Evolutionary conservation across 2,888 invertebrate species (phyloP), one percentile per base, ranked within the genome.

Genomic region (Eremobia ochroleuca): DNA sequence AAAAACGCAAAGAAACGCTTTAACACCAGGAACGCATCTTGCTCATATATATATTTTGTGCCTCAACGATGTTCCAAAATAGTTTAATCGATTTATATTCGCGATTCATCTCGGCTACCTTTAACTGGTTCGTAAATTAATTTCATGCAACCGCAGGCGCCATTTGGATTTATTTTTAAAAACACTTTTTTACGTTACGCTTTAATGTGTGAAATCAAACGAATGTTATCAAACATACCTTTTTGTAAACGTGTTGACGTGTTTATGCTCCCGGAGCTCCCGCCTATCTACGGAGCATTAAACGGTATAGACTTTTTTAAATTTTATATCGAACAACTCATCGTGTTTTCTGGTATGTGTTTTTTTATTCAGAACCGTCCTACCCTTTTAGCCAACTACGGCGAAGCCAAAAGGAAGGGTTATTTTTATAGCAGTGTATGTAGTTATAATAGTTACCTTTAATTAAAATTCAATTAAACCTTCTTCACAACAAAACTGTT

Each of bases 191-290:
- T 15, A 49, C 40, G 55, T 70, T 2, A 34, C 3, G 52, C 55
- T 66, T 62, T 77, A 31, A 77, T 73, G 73, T 77, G 66, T 52
- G 46, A 21, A 67, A 75, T 76, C 58, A 21, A 68, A n/a, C n/a
- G n/a, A n/a, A n/a, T n/a, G 11, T 71, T 46, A 49, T 49, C 49
- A 59, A n/a, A 59, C 9, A 68, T 13, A 25, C 3, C 1, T 40
- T 31, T 59, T 62, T 76, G n/a, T 1, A 21, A 34, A 79, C 68
- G 37, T 79, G 59, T 59, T 49, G 76, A 67, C 9, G n/a, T 67
- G 59, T 68, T 79, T 28, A 77, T 25, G 69, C 11, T 79, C 21
- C 18, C 40, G 40, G 79, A 18, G 69, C 11, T 79, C 21, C 18
- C 40, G 40, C 28, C 31, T n/a, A 31, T 40, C 0, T 3, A 18